Percentiles rank a stretch among this genome's conserved stretches.
phyloP scores from a whole-genome alignment of 2,113 vertebrate genomes.

The Fulica atra region DNA sequence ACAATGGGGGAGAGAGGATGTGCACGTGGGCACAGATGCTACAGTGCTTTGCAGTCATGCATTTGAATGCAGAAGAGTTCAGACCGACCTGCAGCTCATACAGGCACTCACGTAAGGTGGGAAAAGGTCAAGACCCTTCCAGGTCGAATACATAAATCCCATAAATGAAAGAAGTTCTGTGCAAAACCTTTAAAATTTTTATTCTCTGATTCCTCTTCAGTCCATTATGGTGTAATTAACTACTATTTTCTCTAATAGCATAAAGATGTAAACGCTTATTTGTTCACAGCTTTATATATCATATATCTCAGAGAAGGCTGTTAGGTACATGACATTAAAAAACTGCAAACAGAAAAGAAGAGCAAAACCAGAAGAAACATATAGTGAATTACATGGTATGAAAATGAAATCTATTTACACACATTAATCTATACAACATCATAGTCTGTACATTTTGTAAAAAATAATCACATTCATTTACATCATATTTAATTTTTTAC shows the following conservation, averaged over 20 bases:
- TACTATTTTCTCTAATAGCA: background rate
- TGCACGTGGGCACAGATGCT: background rate
- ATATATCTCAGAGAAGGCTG: background rate
- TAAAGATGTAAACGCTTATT: constrained; percentile 51
- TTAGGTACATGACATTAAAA: constrained; percentile 21
- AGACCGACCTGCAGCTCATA: fast-evolving
- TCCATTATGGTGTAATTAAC: background rate
- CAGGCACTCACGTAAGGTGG: too few species aligned
- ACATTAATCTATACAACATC: constrained; percentile 47
- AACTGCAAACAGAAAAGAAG: background rate
- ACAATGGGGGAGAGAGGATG: background rate
- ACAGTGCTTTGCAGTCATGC: fast-evolving
- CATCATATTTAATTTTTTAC: constrained; percentile 28
- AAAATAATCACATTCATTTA: constrained; percentile 65
- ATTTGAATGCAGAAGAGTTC: background rate
- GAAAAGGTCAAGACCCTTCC: background rate
- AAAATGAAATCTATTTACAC: constrained; percentile 54
- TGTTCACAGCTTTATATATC: constrained; percentile 55
- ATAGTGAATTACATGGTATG: constrained; percentile 23
- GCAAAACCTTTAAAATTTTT: constrained; percentile 43
- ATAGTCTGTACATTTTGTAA: constrained; percentile 60
- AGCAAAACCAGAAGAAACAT: background rate
- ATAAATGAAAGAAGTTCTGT: background rate
- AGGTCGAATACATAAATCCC: background rate
- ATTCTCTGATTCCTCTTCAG: constrained; percentile 42